Percentiles rank a stretch among this genome's conserved stretches.
Evolutionary conservation across 2,888 invertebrate species (phyloP).

Genomic region (Pollenia griseotomentosa): DNA sequence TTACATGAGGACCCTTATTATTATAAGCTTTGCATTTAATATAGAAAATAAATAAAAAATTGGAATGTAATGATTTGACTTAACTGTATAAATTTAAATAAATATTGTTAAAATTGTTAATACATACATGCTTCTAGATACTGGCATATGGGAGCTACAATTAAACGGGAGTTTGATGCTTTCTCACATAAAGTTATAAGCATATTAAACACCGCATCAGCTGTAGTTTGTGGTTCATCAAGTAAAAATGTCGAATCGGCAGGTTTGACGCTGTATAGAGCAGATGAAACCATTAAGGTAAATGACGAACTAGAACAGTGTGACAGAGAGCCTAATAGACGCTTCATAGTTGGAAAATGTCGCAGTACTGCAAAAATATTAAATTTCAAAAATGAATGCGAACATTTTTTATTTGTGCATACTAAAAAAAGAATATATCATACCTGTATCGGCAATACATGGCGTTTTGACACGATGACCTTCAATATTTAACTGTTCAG

Average conservation of each 20-base stretch:
- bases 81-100: background rate
- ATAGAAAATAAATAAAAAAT: no score
- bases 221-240: conserved; percentile 90
- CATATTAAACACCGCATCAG: conserved; percentile 94
- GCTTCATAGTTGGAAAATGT: conserved; percentile 92
- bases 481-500: conserved; percentile 86
- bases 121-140: conserved; percentile 86
- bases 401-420: background rate
- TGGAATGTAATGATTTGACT: no score
- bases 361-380: conserved; percentile 86
- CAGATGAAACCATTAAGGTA: conserved; percentile 87
- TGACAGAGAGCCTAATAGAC: conserved; percentile 91
- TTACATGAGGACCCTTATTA: no score
- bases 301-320: conserved; percentile 90
- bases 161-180: conserved; percentile 89
- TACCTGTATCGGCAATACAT: conserved; percentile 91
- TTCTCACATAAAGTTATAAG: conserved; percentile 90
- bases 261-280: conserved; percentile 82
- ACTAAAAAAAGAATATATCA: background rate
- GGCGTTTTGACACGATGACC: conserved; percentile 86
- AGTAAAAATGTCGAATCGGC: conserved; percentile 79
- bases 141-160: conserved; percentile 91
- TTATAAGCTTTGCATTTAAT: no score
- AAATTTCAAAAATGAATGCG: background rate
- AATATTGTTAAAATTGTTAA: background rate